Evolutionary conservation across 1,140 invertebrate genomes (phyloP).

Genomic region (Hycleus cichorii): DNA sequence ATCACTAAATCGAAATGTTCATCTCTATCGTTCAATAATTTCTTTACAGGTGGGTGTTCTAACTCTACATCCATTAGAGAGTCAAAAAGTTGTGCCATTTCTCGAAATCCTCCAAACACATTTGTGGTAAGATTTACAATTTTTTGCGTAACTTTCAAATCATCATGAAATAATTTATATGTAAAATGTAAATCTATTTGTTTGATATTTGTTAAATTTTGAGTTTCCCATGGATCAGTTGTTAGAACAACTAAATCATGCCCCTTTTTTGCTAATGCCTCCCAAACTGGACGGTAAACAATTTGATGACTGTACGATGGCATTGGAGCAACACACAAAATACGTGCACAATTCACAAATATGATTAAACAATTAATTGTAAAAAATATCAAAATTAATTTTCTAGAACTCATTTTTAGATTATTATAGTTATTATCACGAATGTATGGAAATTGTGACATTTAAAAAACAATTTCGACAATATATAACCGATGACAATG

Average conservation of each 20-base stretch:
- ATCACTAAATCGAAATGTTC: slow-evolving; percentile 39
- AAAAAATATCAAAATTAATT: too few relatives aligned
- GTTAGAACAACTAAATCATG: slow-evolving; percentile 44
- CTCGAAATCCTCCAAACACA: neutral
- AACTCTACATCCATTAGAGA: slow-evolving; percentile 9
- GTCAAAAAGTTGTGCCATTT: slow-evolving; percentile 2
- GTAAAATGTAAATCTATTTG: slow-evolving; percentile 15
- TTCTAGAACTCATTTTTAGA: too few relatives aligned
- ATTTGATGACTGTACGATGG: slow-evolving; percentile 44
- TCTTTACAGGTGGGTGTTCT: slow-evolving; percentile 29
- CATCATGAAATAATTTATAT: slow-evolving; percentile 8
- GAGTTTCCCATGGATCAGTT: slow-evolving; percentile 29
- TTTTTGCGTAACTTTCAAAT: slow-evolving; percentile 1
- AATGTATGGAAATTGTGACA: too few relatives aligned
- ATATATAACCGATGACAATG: too few relatives aligned
- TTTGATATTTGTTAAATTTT: slow-evolving; percentile 16
- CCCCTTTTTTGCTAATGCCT: slow-evolving; percentile 33
- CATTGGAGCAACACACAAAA: slow-evolving; percentile 39
- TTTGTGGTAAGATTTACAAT: neutral
- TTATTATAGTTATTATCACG: too few relatives aligned
- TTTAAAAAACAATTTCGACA: too few relatives aligned
- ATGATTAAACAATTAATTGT: neutral
- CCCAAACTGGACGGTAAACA: slow-evolving; percentile 35
- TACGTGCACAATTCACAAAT: slow-evolving; percentile 21
- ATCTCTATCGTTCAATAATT: slow-evolving; percentile 30